These are phyloP conservation scores for Xiphorhynchus elegans DNA, from an alignment of 2,113 vertebrate genomes.

Conservation along the genomic window DNA sequence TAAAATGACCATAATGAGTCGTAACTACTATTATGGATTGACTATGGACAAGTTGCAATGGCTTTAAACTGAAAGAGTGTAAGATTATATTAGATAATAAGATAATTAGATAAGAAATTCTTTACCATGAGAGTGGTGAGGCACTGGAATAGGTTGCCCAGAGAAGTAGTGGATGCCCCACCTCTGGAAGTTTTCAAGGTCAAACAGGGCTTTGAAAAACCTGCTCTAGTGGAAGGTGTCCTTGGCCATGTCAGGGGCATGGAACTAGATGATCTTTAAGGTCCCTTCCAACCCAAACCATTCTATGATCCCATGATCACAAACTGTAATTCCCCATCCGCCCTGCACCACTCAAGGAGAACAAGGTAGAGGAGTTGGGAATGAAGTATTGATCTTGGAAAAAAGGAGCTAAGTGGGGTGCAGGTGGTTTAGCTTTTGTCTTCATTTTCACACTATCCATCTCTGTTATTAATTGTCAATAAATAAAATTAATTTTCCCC, in stretches of 20 bases:
- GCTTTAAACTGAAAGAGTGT: neutral
- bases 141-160: too few relatives aligned
- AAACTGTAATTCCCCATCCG: neutral
- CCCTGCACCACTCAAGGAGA: rapidly evolving
- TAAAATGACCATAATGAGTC: neutral
- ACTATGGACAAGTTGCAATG: neutral
- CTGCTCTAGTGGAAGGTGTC: neutral
- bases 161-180: neutral
- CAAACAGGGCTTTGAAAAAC: neutral
- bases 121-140: neutral
- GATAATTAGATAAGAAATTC: neutral
- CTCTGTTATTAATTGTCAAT: neutral
- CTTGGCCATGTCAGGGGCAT: neutral
- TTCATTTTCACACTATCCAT: neutral
- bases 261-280: neutral
- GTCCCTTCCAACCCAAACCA: neutral
- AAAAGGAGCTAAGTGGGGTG: neutral
- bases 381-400: neutral
- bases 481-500: neutral
- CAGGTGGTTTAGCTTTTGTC: neutral
- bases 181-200: neutral
- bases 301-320: neutral
- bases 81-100: neutral
- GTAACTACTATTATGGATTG: neutral
- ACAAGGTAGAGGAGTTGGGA: neutral